Base-by-base conservation (phyloP, 2,113 vertebrate genomes). In the Tinamus guttatus region DNA sequence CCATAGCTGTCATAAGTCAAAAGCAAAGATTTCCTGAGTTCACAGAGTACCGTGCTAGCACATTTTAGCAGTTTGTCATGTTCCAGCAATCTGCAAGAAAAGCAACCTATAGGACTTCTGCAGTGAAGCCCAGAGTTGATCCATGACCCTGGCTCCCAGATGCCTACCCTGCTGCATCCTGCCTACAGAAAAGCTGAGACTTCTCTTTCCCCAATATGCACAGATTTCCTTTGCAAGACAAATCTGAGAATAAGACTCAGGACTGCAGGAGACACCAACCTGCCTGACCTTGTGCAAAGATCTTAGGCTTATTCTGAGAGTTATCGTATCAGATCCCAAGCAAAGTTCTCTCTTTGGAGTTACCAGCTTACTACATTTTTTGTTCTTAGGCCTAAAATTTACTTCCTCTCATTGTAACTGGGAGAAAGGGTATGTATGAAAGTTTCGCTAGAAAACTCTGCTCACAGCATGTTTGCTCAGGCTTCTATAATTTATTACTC, bases 241-340 rank as follows among this genome's bases (percentile, higher is more conserved):
- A 78, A 63, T 6, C 18, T 85, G 40, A 71, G n/a, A 51, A 54
- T 60, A 63, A 32, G 7, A 51, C 1, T 3, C 4, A 75, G 27
- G 52, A 30, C 5, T 14, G 5, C 16, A 27, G 1, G 1, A 2
- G 32, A 25, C 71, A 5, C 17, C 54, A 32, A 16, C 28, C 32
- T 15, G 14, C 3, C 11, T 58, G 25, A 7, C 32, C 7, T 0
- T 58, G 59, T 15, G 84, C 21, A 59, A 91, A 56, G 27, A 56
- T 15, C 2, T 12, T 67, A 84, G 8, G 13, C 13, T 70, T 25
- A 15, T 28, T 51, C 9, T 25, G 25, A 88, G 45, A 5, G 16
- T 62, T 21, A 71, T 41, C 2, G 3, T 40, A 52, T 32, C 38
- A 71, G 10, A 15, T 45, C 15, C 32, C 47, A 25, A 84, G n/a